Percentiles rank a stretch among this genome's conserved stretches.
Evolutionary conservation across 2,113 vertebrate species (phyloP).

Genomic region (Erythrolamprus reginae): DNA sequence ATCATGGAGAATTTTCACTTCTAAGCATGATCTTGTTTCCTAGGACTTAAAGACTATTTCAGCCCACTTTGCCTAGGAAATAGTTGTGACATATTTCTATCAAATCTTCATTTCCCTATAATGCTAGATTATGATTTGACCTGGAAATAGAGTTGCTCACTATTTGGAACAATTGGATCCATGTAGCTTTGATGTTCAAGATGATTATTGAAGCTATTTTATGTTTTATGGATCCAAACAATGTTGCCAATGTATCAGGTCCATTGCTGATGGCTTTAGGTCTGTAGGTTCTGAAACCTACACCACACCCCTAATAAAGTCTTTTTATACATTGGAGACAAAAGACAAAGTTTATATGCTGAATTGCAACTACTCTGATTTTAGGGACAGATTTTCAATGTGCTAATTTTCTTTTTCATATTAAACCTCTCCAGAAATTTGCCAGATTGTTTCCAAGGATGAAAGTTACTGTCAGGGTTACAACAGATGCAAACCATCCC

Average conservation of each 20-base stretch:
- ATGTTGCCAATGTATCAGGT: background rate
- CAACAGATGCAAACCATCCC: no score
- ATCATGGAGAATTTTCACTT: background rate
- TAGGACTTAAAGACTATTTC: background rate
- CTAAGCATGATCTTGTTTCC: background rate
- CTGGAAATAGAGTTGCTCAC: background rate
- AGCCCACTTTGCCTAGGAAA: background rate
- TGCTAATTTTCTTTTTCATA: background rate
- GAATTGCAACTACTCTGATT: background rate
- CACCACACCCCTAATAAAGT: background rate
- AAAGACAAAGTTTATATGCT: background rate
- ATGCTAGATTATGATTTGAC: background rate
- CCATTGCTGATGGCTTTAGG: background rate
- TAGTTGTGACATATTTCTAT: background rate
- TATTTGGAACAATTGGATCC: background rate
- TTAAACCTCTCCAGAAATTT: background rate
- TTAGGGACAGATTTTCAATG: background rate
- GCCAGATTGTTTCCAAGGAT: background rate
- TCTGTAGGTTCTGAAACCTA: background rate
- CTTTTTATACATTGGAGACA: no score
- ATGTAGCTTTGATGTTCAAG: background rate
- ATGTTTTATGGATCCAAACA: background rate
- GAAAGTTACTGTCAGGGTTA: background rate
- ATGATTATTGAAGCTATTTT: background rate
- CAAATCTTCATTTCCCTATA: background rate